A percentile compares a stretch with the other conserved stretches of the same genome.
phyloP scores from a whole-genome alignment of 2,888 invertebrate genomes.

The Aquatica leii region DNA sequence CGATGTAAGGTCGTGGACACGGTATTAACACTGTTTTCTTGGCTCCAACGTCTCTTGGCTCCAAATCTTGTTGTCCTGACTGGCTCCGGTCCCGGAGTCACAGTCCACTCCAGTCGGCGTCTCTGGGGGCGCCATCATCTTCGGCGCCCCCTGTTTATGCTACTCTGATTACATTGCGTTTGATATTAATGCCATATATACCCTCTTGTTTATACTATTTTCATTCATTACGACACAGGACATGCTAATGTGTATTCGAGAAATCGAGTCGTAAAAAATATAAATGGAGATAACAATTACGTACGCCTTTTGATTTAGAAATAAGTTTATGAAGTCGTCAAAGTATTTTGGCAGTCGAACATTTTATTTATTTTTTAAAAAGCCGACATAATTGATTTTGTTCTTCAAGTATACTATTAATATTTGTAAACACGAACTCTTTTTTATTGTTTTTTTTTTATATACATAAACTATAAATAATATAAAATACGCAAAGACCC shows the following conservation, averaged over 20 bases:
- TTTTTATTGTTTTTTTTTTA: too few relatives aligned
- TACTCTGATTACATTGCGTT: constrained; percentile 46
- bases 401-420: too few relatives aligned
- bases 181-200: constrained; percentile 54
- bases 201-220: constrained; percentile 28
- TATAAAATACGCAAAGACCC: too few relatives aligned
- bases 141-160: constrained; percentile 54
- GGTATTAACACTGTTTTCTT: constrained; percentile 41
- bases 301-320: too few relatives aligned
- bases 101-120: constrained; percentile 53
- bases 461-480: too few relatives aligned
- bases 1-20: constrained; percentile 38
- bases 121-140: constrained; percentile 50
- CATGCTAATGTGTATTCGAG: constrained; percentile 17
- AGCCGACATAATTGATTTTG: too few relatives aligned
- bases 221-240: constrained; percentile 10
- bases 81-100: constrained; percentile 51
- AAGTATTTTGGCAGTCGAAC: too few relatives aligned
- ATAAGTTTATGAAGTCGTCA: too few relatives aligned
- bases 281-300: not conserved
- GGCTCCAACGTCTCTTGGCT: constrained; percentile 43
- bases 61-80: constrained; percentile 42
- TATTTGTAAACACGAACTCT: too few relatives aligned
- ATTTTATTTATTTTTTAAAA: too few relatives aligned
- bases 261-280: constrained; percentile 5